Evolutionary conservation across 1,140 invertebrate genomes (phyloP).

Genomic region (Halesus radiatus): DNA sequence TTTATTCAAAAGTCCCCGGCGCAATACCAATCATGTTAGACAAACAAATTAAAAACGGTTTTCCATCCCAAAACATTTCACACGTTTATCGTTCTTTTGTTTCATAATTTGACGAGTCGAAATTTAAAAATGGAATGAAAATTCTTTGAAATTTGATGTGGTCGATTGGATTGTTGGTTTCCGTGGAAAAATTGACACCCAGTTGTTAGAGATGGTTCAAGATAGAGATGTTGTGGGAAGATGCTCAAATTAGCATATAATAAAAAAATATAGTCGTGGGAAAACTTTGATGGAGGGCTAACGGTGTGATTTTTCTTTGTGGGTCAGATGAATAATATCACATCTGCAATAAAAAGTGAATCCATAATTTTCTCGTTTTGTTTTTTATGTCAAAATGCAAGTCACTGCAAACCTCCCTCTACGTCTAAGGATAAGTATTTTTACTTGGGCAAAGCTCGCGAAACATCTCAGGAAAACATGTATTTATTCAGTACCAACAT

Average conservation of each 20-base stretch:
- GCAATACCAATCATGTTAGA: not conserved
- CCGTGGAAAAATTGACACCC: slow-evolving; percentile 17
- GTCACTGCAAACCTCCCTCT: no score
- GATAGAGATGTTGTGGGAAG: slow-evolving; percentile 17
- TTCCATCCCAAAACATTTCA: not conserved
- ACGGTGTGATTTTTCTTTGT: not conserved
- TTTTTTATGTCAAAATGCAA: no score
- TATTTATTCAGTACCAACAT: no score
- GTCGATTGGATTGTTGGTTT: not conserved
- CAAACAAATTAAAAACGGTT: not conserved
- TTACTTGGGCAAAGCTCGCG: no score
- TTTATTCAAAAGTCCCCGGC: not conserved
- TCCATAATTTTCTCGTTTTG: not conserved
- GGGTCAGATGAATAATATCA: not conserved
- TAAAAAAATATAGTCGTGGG: not conserved
- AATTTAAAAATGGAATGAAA: not conserved
- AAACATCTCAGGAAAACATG: no score
- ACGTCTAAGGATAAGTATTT: no score
- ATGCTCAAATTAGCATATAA: slow-evolving; percentile 29
- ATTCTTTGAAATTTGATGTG: not conserved
- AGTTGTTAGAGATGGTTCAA: not conserved
- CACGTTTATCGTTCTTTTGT: slow-evolving; percentile 25
- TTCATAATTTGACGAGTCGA: slow-evolving; percentile 20
- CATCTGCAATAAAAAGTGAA: no score
- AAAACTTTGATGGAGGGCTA: not conserved